Conservation (phyloP, 2,888 invertebrate species). For the Brachycybe producta region DNA sequence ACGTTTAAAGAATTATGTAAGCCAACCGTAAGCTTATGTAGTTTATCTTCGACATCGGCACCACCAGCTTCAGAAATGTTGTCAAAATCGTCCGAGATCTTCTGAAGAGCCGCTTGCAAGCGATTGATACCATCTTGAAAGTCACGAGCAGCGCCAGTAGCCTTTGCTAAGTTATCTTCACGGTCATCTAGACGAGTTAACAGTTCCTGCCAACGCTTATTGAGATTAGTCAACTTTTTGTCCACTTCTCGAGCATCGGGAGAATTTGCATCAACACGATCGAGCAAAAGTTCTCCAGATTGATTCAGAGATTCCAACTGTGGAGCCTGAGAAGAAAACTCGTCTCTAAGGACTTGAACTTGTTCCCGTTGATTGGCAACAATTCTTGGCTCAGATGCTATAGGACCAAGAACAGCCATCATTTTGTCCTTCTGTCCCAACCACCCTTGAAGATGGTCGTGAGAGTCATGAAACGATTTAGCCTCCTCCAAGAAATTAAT, state of each 20-base stretch:
- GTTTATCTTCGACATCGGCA: slow-evolving; percentile 65
- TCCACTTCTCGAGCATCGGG: slow-evolving; percentile 52
- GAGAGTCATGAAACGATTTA: slow-evolving; percentile 81
- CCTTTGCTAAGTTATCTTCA: slow-evolving; percentile 76
- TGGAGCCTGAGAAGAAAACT: slow-evolving; percentile 84
- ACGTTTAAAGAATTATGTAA: no score
- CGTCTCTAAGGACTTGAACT: slow-evolving; percentile 72
- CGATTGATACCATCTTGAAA: slow-evolving; percentile 78
- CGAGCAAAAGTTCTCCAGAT: slow-evolving; percentile 59
- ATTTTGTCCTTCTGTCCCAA: slow-evolving; percentile 85
- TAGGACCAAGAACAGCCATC: slow-evolving; percentile 87
- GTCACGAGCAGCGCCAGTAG: slow-evolving; percentile 81
- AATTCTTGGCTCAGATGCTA: slow-evolving; percentile 89
- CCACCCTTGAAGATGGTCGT: slow-evolving; percentile 74
- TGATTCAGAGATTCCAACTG: slow-evolving; percentile 72
- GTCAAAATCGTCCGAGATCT: slow-evolving; percentile 74
- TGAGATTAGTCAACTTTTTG: slow-evolving; percentile 57
- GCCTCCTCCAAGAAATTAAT: slow-evolving; percentile 58
- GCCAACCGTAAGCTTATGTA: slow-evolving; percentile 60
- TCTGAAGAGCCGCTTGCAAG: slow-evolving; percentile 71
- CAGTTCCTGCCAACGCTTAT: slow-evolving; percentile 63
- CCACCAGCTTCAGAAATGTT: slow-evolving; percentile 57
- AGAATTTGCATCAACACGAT: slow-evolving; percentile 40
- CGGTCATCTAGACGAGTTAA: slow-evolving; percentile 67
- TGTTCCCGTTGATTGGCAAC: slow-evolving; percentile 92